A percentile compares a stretch with the other conserved stretches of the same genome.
Conservation (phyloP, 2,888 invertebrate species). For the Eutolmus rufibarbis region DNA sequence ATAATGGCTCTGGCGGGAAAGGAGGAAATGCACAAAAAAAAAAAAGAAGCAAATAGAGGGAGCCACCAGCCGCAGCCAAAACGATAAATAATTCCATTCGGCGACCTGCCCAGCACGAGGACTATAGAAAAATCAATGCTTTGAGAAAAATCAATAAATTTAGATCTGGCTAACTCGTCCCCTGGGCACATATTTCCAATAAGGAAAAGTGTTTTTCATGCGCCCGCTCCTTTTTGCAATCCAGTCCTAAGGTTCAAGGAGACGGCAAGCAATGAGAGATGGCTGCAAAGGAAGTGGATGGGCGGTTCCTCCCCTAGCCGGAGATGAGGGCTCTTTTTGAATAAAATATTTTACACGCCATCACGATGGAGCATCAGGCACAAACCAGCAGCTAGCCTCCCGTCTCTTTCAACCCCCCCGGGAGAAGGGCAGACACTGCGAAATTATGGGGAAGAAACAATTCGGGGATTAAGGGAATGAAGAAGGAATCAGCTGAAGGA, state of each 20-base stretch:
- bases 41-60: background rate
- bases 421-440: background rate
- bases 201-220: slow-evolving; percentile 28
- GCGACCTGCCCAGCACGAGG: background rate
- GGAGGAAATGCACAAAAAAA: background rate
- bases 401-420: background rate
- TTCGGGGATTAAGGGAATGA: background rate
- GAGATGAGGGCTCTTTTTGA: background rate
- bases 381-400: background rate
- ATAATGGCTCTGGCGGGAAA: background rate
- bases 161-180: slow-evolving; percentile 12
- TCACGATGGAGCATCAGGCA: background rate
- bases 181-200: slow-evolving; percentile 22
- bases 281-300: background rate
- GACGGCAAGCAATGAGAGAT: background rate
- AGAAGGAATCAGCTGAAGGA: background rate
- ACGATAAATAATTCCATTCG: slow-evolving; percentile 2
- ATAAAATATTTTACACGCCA: background rate
- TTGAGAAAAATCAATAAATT: slow-evolving; percentile 13
- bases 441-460: background rate
- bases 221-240: background rate
- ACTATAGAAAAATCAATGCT: background rate
- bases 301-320: background rate
- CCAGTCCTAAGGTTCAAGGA: background rate
- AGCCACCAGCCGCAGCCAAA: background rate